phyloP scores from a whole-genome alignment of 2,797 vertebrate species.

The Bucorvus abyssinicus region DNA sequence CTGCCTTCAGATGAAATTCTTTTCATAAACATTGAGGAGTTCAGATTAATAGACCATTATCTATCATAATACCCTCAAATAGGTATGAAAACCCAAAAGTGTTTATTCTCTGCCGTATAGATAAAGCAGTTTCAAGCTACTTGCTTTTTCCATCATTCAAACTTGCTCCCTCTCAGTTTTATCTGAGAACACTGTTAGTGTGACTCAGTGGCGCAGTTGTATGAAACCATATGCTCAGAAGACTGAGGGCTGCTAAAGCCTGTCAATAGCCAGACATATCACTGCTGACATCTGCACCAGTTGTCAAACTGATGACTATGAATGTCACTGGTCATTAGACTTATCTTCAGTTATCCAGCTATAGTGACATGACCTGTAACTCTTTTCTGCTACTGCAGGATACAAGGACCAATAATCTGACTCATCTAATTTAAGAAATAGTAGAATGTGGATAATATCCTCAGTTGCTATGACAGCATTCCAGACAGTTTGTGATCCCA shows the following conservation, averaged over 20 bases:
- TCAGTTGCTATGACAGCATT: constrained; percentile 34
- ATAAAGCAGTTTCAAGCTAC: neutral
- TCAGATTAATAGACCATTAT: neutral
- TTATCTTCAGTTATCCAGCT: constrained; percentile 40
- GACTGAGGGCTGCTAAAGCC: neutral
- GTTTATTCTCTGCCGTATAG: neutral
- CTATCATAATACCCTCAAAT: neutral
- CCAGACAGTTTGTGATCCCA: neutral
- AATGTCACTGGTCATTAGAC: constrained; percentile 47
- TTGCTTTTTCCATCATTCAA: neutral
- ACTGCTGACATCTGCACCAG: constrained; percentile 38
- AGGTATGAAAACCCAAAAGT: neutral
- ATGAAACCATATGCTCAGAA: constrained; percentile 42
- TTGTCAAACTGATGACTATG: constrained; percentile 17
- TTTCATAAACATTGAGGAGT: neutral
- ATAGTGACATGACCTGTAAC: neutral
- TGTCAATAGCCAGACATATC: constrained; percentile 41
- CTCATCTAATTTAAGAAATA: constrained; percentile 10
- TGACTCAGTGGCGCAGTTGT: constrained; percentile 7
- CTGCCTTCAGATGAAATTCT: neutral
- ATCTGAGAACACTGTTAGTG: neutral
- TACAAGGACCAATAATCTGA: neutral
- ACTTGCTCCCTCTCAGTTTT: neutral
- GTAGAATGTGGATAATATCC: neutral
- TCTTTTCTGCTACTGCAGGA: neutral